Evolutionary conservation across 2,113 vertebrate species (phyloP).

Genomic region (Morone saxatilis): DNA sequence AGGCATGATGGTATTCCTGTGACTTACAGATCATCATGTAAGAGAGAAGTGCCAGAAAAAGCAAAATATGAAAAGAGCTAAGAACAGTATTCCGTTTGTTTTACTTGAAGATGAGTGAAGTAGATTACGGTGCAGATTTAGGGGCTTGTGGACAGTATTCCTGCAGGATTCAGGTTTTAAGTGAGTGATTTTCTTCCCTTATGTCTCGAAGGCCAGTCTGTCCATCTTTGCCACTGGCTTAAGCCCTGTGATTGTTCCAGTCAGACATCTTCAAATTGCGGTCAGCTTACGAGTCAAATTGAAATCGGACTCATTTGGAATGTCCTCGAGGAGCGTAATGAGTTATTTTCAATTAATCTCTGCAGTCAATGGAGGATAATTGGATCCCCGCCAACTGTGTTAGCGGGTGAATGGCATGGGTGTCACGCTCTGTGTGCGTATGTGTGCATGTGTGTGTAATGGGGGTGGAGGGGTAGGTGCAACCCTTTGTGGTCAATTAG

Average conservation of each 20-base stretch:
- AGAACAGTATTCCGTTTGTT: background rate
- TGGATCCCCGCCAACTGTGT: constrained; percentile 69
- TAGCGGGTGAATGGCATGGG: constrained; percentile 49
- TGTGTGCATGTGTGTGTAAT: constrained; percentile 13
- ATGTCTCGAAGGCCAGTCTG: background rate
- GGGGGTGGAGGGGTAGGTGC: background rate
- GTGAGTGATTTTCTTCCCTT: background rate
- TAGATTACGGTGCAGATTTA: background rate
- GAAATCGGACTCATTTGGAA: constrained; percentile 39
- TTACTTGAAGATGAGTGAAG: background rate
- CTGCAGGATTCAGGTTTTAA: background rate
- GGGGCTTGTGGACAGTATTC: background rate
- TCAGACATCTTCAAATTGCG: constrained; percentile 17
- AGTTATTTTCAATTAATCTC: constrained; percentile 67
- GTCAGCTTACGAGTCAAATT: constrained; percentile 40
- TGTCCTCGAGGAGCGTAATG: constrained; percentile 51
- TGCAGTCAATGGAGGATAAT: constrained; percentile 50
- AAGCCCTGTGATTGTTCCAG: constrained; percentile 3
- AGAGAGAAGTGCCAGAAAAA: background rate
- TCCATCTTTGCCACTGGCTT: background rate
- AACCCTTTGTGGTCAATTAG: constrained; percentile 64
- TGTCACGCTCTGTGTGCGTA: constrained; percentile 11
- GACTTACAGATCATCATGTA: constrained; percentile 22
- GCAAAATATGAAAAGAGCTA: background rate
- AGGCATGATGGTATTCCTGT: constrained; percentile 11